Conservation (phyloP, 1,140 invertebrate genomes). For the Drosophila carrolli region DNA sequence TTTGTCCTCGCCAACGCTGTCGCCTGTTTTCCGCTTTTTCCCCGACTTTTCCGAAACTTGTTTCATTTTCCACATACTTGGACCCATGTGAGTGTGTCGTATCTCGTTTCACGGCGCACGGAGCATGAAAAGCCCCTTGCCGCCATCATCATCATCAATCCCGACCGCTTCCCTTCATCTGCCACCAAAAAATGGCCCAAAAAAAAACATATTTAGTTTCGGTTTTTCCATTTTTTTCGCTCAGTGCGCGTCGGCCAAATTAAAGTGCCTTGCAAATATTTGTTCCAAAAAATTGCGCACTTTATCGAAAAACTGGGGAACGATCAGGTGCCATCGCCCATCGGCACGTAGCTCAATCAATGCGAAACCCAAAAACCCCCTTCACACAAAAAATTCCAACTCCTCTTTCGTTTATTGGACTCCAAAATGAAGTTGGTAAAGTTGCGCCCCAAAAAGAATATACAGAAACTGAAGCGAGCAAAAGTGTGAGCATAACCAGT, state of each 20-base stretch:
- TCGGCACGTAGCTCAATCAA: conserved; percentile 70
- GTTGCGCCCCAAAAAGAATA: conserved; percentile 10
- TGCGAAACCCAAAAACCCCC: conserved; percentile 12
- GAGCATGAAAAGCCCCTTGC: conserved; percentile 67
- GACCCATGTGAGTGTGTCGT: conserved; percentile 42
- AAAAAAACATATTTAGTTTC: conserved; percentile 44
- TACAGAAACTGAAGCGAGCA: not conserved
- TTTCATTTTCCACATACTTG: conserved; percentile 70
- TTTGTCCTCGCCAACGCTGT: conserved; percentile 34
- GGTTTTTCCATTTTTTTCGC: conserved; percentile 20
- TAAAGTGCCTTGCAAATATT: conserved; percentile 73
- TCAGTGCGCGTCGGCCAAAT: conserved; percentile 37
- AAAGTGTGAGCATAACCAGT: not conserved
- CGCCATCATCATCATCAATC: conserved; percentile 35
- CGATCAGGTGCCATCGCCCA: conserved; percentile 36
- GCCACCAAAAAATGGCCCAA: conserved; percentile 16
- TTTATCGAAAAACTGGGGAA: conserved; percentile 4
- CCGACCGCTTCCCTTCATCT: conserved; percentile 13
- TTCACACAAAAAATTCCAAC: not conserved
- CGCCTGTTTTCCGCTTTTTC: not conserved
- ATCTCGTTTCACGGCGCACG: conserved; percentile 72
- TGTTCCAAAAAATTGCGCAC: conserved; percentile 42
- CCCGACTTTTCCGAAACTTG: conserved; percentile 35
- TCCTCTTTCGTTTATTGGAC: conserved; percentile 39
- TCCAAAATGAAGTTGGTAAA: conserved; percentile 45